These are phyloP conservation scores for Trichogramma pretiosum DNA, from an alignment of 1,140 invertebrate genomes.

Conservation along the genomic window DNA sequence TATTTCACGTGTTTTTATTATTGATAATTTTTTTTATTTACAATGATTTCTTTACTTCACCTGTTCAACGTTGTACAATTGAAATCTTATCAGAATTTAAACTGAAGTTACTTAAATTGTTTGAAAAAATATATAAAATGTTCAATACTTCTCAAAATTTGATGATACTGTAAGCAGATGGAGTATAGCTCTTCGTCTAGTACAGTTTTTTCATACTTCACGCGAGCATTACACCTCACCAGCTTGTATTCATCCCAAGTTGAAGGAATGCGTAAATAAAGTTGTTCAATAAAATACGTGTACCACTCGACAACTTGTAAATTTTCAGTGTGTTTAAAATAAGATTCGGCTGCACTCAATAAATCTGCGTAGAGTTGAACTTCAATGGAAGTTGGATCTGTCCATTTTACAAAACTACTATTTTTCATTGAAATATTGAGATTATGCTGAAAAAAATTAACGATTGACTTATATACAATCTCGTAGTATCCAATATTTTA, in stretches of 20 bases:
- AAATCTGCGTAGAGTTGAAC: slow-evolving; percentile 1
- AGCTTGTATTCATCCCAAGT: background rate
- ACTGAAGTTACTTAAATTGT: too few relatives aligned
- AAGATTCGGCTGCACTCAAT: background rate
- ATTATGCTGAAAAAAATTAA: background rate
- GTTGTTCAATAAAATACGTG: background rate
- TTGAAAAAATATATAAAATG: too few relatives aligned
- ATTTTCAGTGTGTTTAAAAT: background rate
- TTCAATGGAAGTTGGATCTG: background rate
- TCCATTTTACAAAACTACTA: background rate
- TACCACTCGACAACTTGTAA: background rate
- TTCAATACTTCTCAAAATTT: slow-evolving; percentile 4
- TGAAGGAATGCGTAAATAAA: background rate
- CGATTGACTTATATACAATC: too few relatives aligned
- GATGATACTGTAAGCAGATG: slow-evolving; percentile 2
- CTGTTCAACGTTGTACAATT: too few relatives aligned
- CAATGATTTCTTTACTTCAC: too few relatives aligned
- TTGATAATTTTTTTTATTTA: background rate
- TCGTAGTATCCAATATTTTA: background rate
- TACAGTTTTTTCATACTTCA: background rate
- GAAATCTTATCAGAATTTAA: too few relatives aligned
- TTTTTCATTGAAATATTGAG: background rate
- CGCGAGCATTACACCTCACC: background rate
- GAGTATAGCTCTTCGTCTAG: slow-evolving; percentile 2
- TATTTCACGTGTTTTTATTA: background rate